phyloP scores from a whole-genome alignment of 2,113 vertebrate species.

The Pollachius pollachius region DNA sequence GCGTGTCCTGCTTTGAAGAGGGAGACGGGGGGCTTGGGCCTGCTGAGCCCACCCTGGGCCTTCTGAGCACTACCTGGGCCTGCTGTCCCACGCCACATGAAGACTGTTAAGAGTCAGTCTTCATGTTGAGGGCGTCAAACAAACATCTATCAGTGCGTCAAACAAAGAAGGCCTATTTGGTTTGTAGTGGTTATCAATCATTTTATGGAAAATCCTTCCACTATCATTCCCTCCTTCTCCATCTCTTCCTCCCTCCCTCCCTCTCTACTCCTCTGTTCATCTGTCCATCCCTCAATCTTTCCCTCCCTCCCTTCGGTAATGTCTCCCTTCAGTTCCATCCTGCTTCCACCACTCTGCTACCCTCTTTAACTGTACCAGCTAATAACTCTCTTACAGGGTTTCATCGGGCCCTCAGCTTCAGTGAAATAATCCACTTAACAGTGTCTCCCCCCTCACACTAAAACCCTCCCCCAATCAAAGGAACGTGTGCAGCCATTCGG shows the following conservation, averaged over 20 bases:
- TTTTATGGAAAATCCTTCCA: no score
- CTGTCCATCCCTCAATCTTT: not conserved
- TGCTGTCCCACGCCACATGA: constrained; percentile 39
- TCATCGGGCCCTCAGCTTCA: constrained; percentile 20
- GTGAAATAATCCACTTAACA: constrained; percentile 29
- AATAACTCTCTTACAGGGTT: constrained; percentile 13
- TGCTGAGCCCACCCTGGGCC: constrained; percentile 39
- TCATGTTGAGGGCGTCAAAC: no score
- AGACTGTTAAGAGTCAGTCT: constrained; percentile 26
- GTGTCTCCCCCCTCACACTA: constrained; percentile 13
- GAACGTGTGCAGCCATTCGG: constrained; percentile 19
- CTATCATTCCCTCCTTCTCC: not conserved
- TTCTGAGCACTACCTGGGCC: constrained; percentile 38
- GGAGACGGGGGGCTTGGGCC: constrained; percentile 33
- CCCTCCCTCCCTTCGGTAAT: not conserved
- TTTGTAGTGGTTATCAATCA: no score
- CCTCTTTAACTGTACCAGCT: not conserved
- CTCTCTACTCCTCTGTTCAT: not conserved
- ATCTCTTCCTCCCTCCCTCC: constrained; percentile 21
- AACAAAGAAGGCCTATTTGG: no score
- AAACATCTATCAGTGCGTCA: no score
- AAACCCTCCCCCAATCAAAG: not conserved
- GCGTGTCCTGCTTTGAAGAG: constrained; percentile 31
- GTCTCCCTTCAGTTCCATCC: not conserved
- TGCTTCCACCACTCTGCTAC: not conserved